Evolutionary conservation across 2,888 invertebrate genomes (phyloP), one percentile per base, ranked within the genome.

Genomic region (Drosophila differens): DNA sequence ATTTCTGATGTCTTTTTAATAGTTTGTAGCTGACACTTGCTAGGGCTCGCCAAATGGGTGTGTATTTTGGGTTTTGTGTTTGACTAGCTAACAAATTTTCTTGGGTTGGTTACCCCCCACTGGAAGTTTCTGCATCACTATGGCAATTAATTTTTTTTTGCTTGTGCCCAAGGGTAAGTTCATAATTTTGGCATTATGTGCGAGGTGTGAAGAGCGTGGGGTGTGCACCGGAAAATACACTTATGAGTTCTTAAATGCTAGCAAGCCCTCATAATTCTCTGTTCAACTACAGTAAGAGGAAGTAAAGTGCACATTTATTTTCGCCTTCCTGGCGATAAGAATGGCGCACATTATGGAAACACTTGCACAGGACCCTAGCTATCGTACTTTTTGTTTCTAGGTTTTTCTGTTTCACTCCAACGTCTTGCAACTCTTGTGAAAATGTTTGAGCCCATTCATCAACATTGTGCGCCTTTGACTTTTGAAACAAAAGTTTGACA

Each of bases 401-500:
- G 30, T 19, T 41, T 47, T 2, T 49, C 28, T 14, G 37, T 54
- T 54, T 37, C 28, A 41, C 22, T 33, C 52, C 47, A 30, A 49
- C 33, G 32, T 67, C 49, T 59, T 55, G 59, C 35, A 49, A 19
- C 30, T 54, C 70, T 74, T 57, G 63, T 70, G 54, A 75, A 68
- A 73, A 71, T 73, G 65, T 71, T 76, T 68, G 70, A 80, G 71
- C 84, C 73, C 85, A 85, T 85, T 85, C 85, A 85, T 85, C 85
- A 85, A 74, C 74, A 77, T 82, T 79, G 71, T 74, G 76, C 74
- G 77, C 75, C 88, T 87, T 85, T 87, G 85, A 87, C 85, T 85
- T 85, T 79, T 76, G 83, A 70, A 87, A 81, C 88, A 87, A 85
- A 87, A 85, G 74, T 85, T 85, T 87, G 83, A 79, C 83, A 85